Base-by-base conservation (phyloP, 2,113 vertebrate species). In the Cygnus atratus region DNA sequence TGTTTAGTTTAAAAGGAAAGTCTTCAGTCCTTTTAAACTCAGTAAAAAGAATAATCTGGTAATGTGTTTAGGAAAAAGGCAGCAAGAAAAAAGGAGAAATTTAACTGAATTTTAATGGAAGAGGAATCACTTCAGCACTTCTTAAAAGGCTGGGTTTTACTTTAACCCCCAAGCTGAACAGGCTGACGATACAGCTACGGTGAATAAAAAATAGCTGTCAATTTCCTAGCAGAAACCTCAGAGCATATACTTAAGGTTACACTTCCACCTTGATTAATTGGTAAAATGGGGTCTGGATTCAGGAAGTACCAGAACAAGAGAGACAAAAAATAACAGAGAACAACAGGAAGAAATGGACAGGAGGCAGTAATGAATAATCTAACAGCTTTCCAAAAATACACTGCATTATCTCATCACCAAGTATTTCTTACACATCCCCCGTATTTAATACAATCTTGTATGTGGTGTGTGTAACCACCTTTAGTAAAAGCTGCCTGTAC, bases 361-460 rank as follows among this genome's bases (percentile, higher is more conserved):
- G 44, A 95, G 87, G 84, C 63, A 62, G 84, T 9, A 79, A 66
- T 59, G 75, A 95, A 95, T 85, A 90, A 92, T 22, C 66, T 28
- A 37, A 44, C 16, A 73, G 75, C 63, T 62, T 80, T 91, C 78
- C 81, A 91, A 85, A 95, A 96, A 92, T 50, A 83, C 55, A 7
- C 54, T 10, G 54, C 82, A 29, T 92, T 90, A 85, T 31, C 78
- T 91, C 93, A 79, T 9, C 35, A 61, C 9, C 37, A 44, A 82
- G 74, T 14, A 33, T 71, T 77, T 66, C 87, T 83, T 55, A 73
- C 55, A 58, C 55, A 82, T 10, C 13, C 28, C 58, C 62, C 63
- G 4, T 13, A n/a, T 37, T 75, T 28, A 39, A 91, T 5, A 39
- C 57, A 29, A n/a, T 28, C 70, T 31, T n/a, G 0, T 2, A 25